A percentile compares a stretch with the other conserved stretches of the same genome.
phyloP scores from a whole-genome alignment of 1,140 invertebrate genomes.

The Drosophila ercepeae region DNA sequence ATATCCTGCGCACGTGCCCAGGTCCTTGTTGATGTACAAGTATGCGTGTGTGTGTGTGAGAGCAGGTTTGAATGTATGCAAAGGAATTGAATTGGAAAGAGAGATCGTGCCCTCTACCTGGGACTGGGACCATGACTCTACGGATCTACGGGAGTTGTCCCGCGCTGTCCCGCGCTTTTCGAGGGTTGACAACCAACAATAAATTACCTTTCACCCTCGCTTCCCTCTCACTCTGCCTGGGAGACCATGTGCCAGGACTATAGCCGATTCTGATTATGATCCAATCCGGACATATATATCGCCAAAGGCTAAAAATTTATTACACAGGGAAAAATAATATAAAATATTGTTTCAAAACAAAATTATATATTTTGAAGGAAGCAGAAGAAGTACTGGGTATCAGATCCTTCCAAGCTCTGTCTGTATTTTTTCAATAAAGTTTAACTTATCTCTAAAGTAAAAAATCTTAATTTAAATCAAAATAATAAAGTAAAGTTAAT shows the following conservation, averaged over 20 bases:
- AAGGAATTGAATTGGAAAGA: background rate
- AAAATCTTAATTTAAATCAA: too few relatives aligned
- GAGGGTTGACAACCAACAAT: slow-evolving; percentile 37
- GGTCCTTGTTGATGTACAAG: background rate
- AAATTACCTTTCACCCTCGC: slow-evolving; percentile 39
- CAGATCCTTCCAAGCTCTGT: too few relatives aligned
- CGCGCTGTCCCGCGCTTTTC: slow-evolving; percentile 33
- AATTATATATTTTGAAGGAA: too few relatives aligned
- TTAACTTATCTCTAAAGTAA: too few relatives aligned
- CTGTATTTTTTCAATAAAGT: too few relatives aligned
- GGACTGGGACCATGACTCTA: slow-evolving; percentile 10
- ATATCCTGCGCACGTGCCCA: slow-evolving; percentile 41
- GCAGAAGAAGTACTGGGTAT: too few relatives aligned
- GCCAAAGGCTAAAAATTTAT: slow-evolving; percentile 17
- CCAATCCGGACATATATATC: slow-evolving; percentile 29
- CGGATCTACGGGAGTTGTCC: background rate
- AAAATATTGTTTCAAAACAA: background rate
- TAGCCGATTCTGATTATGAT: slow-evolving; percentile 8
- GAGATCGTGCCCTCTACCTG: slow-evolving; percentile 28
- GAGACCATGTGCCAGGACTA: slow-evolving; percentile 5
- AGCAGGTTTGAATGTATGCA: background rate
- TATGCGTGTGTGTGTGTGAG: background rate
- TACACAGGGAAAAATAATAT: background rate
- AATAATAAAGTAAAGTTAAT: too few relatives aligned
- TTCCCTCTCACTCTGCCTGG: slow-evolving; percentile 4